These are phyloP conservation scores for Pterophyllum scalare DNA, from an alignment of 2,113 vertebrate genomes.

Conservation along the genomic window DNA sequence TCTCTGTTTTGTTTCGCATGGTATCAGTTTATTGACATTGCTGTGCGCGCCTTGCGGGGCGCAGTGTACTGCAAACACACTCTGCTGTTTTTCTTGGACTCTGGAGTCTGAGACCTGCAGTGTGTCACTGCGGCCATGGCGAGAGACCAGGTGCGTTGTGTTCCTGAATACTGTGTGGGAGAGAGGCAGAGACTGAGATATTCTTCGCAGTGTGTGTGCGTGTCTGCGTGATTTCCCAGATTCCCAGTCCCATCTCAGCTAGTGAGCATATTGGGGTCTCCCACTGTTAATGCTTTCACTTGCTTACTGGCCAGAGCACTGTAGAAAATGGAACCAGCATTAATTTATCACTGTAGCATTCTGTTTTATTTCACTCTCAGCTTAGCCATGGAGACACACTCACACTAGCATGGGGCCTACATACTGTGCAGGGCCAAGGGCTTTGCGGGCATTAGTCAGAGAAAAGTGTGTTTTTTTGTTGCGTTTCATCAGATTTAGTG, in stretches of 20 bases:
- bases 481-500: constrained; percentile 16
- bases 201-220: constrained; percentile 38
- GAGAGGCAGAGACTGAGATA: constrained; percentile 37
- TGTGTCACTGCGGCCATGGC: constrained; percentile 51
- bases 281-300: constrained; percentile 36
- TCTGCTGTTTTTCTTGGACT: constrained; percentile 73
- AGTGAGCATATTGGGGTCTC: constrained; percentile 35
- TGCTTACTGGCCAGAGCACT: constrained; percentile 20
- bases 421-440: not conserved
- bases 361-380: constrained; percentile 54
- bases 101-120: constrained; percentile 63
- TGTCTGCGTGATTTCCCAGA: constrained; percentile 39
- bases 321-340: constrained; percentile 30
- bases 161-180: constrained; percentile 53
- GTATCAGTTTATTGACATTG: constrained; percentile 77
- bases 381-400: constrained; percentile 4
- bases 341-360: constrained; percentile 39
- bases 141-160: constrained; percentile 72
- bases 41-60: constrained; percentile 48
- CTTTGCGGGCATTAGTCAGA: not conserved
- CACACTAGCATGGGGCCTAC: not conserved
- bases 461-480: constrained; percentile 21
- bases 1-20: constrained; percentile 69
- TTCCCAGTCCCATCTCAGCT: constrained; percentile 41
- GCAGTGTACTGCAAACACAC: constrained; percentile 51